Base-by-base conservation (phyloP, 2,888 invertebrate species). In the Petrolisthes manimaculis region DNA sequence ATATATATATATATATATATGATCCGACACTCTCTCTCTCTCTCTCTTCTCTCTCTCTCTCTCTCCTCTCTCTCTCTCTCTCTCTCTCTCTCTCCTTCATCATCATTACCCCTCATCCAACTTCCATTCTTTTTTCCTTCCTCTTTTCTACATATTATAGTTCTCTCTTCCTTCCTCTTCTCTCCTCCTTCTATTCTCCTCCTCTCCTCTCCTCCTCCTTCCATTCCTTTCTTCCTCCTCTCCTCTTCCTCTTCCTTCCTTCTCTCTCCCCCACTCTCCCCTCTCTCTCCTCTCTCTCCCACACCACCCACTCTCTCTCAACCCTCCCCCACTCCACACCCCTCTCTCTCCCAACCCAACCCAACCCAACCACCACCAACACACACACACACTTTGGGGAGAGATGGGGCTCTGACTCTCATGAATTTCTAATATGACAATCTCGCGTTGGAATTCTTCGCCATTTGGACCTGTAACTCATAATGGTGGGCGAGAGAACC, bases 381-480 rank as follows among this genome's bases (percentile, higher is more conserved):
- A 78, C 79, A n/a, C 83, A 71, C 78, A 74, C 83, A 83, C 83
- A 87, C 83, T 87, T 87, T 87, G 83, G 54, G 87, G 83, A 87
- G 87, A 77, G 69, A 78, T 37, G 83, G 78, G n/a, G n/a, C n/a
- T n/a, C 83, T 79, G 87, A 87, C 87, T 87, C 83, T 87, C 87
- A 87, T 87, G 87, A 87, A 87, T 87, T 87, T 56, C 54, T 87
- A 87, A 87, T 87, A 83, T 78, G 83, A 87, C 87, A 87, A 87
- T 87, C 87, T 87, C 67, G 83, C 78, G 79, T 56, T n/a, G 83
- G 67, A 83, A 87, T 83, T 87, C 79, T 78, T 83, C 78, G 83
- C 87, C 87, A 87, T 87, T 87, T 87, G 86, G 55, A 78, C 83
- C 83, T 83, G 87, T 87, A 87, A 83, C 83, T 87, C 87, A 87